A percentile compares a stretch with the other conserved stretches of the same genome.
These are phyloP conservation scores for Heliconius ismenius DNA, from an alignment of 2,888 invertebrate genomes.

Conservation along the genomic window DNA sequence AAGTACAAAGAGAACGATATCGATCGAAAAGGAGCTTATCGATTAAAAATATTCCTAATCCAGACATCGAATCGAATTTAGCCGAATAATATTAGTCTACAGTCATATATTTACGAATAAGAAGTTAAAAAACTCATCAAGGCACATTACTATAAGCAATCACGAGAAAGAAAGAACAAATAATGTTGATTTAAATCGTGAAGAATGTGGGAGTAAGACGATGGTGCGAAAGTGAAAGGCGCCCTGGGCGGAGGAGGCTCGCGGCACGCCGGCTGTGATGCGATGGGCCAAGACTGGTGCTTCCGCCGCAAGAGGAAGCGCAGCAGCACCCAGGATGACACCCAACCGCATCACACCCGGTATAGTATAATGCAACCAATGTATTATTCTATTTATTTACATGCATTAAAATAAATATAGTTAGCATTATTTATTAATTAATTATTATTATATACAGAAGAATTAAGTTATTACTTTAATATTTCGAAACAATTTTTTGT, in stretches of 20 bases:
- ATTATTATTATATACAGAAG: background rate
- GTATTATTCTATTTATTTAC: background rate
- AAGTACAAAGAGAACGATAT: conserved; percentile 17
- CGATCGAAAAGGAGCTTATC: conserved; percentile 14
- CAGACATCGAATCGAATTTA: conserved; percentile 29
- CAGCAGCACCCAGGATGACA: conserved; percentile 84
- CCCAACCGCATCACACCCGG: conserved; percentile 83
- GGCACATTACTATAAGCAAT: background rate
- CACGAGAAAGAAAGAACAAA: background rate
- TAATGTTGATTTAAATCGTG: conserved; percentile 17
- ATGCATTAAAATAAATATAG: background rate
- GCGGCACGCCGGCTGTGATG: conserved; percentile 80
- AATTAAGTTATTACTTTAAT: background rate
- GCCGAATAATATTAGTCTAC: background rate
- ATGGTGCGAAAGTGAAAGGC: conserved; percentile 54
- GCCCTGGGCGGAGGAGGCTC: conserved; percentile 80
- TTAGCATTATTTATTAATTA: background rate
- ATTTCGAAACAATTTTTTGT: background rate
- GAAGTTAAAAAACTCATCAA: background rate
- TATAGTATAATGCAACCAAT: conserved; percentile 46
- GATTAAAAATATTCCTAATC: conserved; percentile 28
- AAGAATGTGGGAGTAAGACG: conserved; percentile 28
- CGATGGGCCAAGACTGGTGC: conserved; percentile 89
- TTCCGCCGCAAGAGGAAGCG: conserved; percentile 87
- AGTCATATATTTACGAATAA: background rate